phyloP scores from a whole-genome alignment of 2,113 vertebrate genomes.

The Arenaria interpres region DNA sequence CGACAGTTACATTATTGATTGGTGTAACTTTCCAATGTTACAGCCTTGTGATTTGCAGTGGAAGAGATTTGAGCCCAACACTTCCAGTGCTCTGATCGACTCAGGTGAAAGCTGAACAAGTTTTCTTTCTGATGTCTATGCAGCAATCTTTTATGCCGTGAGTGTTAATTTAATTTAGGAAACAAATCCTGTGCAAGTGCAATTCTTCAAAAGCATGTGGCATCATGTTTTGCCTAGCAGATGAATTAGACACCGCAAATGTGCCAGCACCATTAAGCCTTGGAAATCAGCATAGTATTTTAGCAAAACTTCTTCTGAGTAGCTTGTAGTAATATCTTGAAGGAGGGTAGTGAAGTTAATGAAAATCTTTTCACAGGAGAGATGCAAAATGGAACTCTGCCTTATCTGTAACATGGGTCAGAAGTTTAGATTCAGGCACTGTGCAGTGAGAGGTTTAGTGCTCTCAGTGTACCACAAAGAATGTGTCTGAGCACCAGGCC shows the following conservation, averaged over 20 bases:
- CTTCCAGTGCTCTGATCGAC: slow-evolving; percentile 57
- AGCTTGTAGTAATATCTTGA: no score
- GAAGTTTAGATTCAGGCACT: no score
- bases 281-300: not conserved
- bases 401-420: no score
- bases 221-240: not conserved
- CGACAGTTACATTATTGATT: slow-evolving; percentile 72
- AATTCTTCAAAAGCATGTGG: not conserved
- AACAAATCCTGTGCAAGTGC: not conserved
- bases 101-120: slow-evolving; percentile 62
- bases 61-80: slow-evolving; percentile 52
- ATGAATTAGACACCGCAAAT: not conserved
- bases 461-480: no score
- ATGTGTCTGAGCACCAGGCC: no score
- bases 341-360: no score
- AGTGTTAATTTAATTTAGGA: not conserved
- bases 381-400: no score
- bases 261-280: not conserved
- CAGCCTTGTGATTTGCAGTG: slow-evolving; percentile 69
- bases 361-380: no score
- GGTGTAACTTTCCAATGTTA: slow-evolving; percentile 56
- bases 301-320: not conserved
- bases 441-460: no score
- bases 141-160: not conserved
- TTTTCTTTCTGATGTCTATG: not conserved